phyloP scores from a whole-genome alignment of 2,888 invertebrate genomes.

The Tachina fera region DNA sequence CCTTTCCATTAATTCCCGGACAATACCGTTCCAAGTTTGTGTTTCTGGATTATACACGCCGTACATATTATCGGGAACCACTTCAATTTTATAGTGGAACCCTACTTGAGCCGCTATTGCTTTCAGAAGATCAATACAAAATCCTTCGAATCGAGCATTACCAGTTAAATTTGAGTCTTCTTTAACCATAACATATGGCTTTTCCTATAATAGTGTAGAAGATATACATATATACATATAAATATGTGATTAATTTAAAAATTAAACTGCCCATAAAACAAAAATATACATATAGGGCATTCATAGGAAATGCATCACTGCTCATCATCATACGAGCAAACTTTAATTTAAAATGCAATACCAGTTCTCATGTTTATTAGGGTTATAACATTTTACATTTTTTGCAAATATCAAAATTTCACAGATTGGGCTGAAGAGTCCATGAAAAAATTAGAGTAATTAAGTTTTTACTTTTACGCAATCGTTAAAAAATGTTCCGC shows the following conservation, averaged over 20 bases:
- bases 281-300: too few species aligned
- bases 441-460: too few species aligned
- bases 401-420: too few species aligned
- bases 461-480: too few species aligned
- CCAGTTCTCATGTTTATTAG: too few species aligned
- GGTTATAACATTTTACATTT: too few species aligned
- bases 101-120: conserved; percentile 92
- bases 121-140: conserved; percentile 94
- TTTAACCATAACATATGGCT: conserved; percentile 95
- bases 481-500: too few species aligned
- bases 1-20: conserved; percentile 93
- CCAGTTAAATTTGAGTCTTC: conserved; percentile 93
- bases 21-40: conserved; percentile 95
- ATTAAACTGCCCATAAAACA: too few species aligned
- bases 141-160: conserved; percentile 94
- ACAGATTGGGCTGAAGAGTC: too few species aligned
- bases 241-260: not conserved
- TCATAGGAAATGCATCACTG: too few species aligned
- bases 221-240: not conserved
- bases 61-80: conserved; percentile 95
- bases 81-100: conserved; percentile 92
- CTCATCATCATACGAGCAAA: too few species aligned
- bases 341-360: too few species aligned
- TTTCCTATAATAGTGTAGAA: conserved; percentile 86
- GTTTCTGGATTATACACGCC: conserved; percentile 94